Evolutionary conservation across 2,797 vertebrate species (phyloP), one percentile per base, ranked within the genome.

Genomic region (Agapornis canus): DNA sequence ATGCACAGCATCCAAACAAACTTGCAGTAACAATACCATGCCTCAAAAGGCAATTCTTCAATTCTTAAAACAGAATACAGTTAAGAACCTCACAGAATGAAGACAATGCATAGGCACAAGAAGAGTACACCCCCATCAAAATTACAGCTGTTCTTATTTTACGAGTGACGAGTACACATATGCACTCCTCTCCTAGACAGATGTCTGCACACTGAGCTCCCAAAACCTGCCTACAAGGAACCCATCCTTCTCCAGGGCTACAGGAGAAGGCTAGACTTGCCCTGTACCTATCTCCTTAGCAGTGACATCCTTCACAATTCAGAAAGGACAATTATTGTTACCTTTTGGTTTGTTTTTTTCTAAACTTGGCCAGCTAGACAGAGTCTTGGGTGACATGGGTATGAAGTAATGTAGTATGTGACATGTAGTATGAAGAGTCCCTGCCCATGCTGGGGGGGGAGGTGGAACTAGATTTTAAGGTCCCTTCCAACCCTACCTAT

Each of bases 41-140:
- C n/a, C 59, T 48, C 29, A 35, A 88, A 88, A 68, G 29, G 35
- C 16, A 77, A 48, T 22, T 73, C 47, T 40, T 15, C 31, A 64
- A 22, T 35, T 73, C 37, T 22, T 31, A 61, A 32, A 40, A 20
- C 3, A 9, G 1, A 5, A 49, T 3, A 37, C 2, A 5, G 5
- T 57, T 29, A 92, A 84, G n/a, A 81, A 81, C 12, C 15, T 61
- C 63, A 49, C 9, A 78, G 71, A 92, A 69, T 0, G 5, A 78
- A 26, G n/a, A 52, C 45, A 18, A 45, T 0, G 0, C 31, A 66
- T 0, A 45, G 29, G 19, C 31, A 4, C 15, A 70, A 47, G 15
- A 87, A 45, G 9, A 86, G 10, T 2, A 22, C 5, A 9, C 15
- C 22, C 29, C 15, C 31, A 47, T 12, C 21, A 77, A 84, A 90